phyloP scores from a whole-genome alignment of 2,888 invertebrate species.

The Pogonocherus hispidulus region DNA sequence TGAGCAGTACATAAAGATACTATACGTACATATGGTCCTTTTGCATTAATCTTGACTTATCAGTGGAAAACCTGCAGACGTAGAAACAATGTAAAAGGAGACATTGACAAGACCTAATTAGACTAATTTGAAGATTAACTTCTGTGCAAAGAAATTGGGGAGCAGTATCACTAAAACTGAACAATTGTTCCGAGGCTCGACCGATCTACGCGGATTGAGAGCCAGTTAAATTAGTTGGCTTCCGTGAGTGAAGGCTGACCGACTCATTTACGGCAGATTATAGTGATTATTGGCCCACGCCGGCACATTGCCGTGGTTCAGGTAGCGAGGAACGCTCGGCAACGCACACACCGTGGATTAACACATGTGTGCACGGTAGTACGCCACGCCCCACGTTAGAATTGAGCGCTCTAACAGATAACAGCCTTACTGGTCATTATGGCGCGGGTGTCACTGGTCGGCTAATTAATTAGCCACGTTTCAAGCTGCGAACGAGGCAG shows the following conservation, averaged over 20 bases:
- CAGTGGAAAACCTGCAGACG: too few species aligned
- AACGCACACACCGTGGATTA: slow-evolving; percentile 32
- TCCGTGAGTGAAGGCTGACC: slow-evolving; percentile 60
- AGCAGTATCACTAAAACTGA: neutral
- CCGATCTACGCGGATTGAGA: slow-evolving; percentile 25
- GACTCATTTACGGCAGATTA: slow-evolving; percentile 64
- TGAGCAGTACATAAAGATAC: too few species aligned
- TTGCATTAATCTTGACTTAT: too few species aligned
- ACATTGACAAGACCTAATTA: too few species aligned
- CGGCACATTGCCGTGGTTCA: slow-evolving; percentile 52
- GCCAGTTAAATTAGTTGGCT: slow-evolving; percentile 45
- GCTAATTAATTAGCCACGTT: slow-evolving; percentile 25
- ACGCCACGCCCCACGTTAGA: slow-evolving; percentile 57
- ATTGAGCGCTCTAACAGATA: slow-evolving; percentile 50
- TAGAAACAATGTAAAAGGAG: too few species aligned
- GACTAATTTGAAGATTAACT: too few species aligned
- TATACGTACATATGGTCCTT: too few species aligned
- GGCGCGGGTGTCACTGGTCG: slow-evolving; percentile 20
- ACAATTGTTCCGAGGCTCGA: neutral
- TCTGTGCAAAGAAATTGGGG: neutral
- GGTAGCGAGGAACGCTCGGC: slow-evolving; percentile 42
- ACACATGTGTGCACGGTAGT: slow-evolving; percentile 45
- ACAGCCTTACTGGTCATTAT: slow-evolving; percentile 6
- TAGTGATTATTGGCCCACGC: slow-evolving; percentile 64
- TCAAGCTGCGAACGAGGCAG: neutral